Conservation (phyloP, 2,797 vertebrate species). For the Eulemur coronatus region DNA sequence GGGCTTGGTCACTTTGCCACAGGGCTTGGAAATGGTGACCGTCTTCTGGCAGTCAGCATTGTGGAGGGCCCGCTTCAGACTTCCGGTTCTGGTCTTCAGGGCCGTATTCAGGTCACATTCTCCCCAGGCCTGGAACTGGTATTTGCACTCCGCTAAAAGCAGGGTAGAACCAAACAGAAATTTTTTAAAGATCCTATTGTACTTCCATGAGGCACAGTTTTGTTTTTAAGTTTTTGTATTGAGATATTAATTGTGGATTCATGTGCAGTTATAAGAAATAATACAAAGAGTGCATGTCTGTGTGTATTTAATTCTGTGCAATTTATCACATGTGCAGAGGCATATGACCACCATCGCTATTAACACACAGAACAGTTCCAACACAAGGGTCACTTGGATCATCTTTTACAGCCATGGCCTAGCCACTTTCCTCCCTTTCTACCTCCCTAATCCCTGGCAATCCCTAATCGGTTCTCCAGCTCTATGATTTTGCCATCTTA, state of each 20-base stretch:
- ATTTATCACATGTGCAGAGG: neutral
- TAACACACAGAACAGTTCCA: neutral
- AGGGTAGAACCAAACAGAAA: neutral
- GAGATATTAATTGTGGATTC: neutral
- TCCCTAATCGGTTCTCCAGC: neutral
- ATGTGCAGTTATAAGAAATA: neutral
- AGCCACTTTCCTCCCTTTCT: neutral
- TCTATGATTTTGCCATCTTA: neutral
- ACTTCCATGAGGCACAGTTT: neutral
- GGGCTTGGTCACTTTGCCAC: conserved; percentile 94
- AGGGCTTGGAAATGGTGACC: conserved; percentile 95
- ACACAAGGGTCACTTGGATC: neutral
- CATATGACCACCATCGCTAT: accelerated
- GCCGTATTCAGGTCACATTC: conserved; percentile 94
- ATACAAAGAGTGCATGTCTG: neutral
- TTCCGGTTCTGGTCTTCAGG: conserved; percentile 94
- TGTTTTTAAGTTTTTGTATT: neutral
- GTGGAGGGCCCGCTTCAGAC: conserved; percentile 94
- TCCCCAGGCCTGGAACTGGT: conserved; percentile 97
- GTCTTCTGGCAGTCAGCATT: conserved; percentile 94
- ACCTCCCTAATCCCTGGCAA: neutral
- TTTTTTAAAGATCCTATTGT: neutral
- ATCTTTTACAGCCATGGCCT: neutral
- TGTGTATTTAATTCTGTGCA: neutral
- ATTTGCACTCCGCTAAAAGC: conserved; percentile 94